Evolutionary conservation across 2,113 vertebrate genomes (phyloP), one percentile per base, ranked within the genome.

Genomic region (Meles meles): DNA sequence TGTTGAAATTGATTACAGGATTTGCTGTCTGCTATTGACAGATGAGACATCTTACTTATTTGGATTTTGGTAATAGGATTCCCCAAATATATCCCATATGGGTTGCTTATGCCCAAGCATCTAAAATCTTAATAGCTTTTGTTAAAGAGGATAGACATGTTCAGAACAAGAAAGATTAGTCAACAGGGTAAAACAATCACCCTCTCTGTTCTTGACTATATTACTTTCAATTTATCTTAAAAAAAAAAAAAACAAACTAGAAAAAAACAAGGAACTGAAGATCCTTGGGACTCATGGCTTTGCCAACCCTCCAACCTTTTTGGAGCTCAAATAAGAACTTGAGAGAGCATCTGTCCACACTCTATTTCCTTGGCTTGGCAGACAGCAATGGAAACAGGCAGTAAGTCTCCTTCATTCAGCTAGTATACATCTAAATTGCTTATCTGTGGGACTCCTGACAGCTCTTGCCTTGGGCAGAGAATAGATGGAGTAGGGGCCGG

Each of bases 271-370:
- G 57, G 57, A 94, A 94, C 69, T 88, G 59, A 85, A 97, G 83
- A 95, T 97, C 82, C 52, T 97, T 96, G 57, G 82, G 71, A 88
- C 88, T 87, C 63, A 20, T 72, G 88, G 23, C 67, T 94, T 12
- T 96, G 97, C 97, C 96, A 97, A 98, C 72, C 79, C 77, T 96
- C 77, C 88, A 63, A 96, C 90, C 85, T 93, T 85, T 96, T 91
- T 96, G 81, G 86, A 87, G 25, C 90, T 83, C 95, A 94, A 39
- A 85, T 89, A 63, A 90, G 81, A 95, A 96, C 92, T 84, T 96
- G 79, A 97, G 95, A 94, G 97, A 98, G 92, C 88, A 94, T 97
- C 93, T 97, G 88, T 97, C 97, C 57, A 52, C 95, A 97, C 95
- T 93, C 95, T 49, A 18, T 95, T 97, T 97, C 88, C 80, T 94